These are phyloP conservation scores for Mobula birostris DNA, from an alignment of 2,113 vertebrate species.

Conservation along the genomic window DNA sequence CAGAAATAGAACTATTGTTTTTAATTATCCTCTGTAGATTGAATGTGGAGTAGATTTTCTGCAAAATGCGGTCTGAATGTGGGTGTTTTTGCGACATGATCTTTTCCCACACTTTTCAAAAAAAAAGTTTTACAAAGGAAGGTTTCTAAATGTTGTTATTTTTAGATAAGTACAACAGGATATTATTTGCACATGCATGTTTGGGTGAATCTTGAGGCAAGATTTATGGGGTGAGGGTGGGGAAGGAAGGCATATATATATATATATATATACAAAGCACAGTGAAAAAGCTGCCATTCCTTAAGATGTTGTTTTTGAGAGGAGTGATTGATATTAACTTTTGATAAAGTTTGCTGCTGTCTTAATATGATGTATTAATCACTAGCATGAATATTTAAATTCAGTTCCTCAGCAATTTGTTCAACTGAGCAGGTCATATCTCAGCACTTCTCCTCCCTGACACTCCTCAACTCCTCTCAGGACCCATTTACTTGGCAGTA, in stretches of 20 bases:
- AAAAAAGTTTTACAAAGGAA: neutral
- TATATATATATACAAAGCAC: neutral
- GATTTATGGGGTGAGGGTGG: neutral
- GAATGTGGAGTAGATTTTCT: neutral
- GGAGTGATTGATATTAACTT: neutral
- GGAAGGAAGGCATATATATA: no score
- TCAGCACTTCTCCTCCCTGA: no score
- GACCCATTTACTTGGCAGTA: neutral
- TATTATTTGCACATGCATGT: neutral
- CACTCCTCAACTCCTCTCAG: neutral
- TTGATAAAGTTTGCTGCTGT: neutral
- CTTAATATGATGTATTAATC: neutral
- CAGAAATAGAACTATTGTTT: neutral
- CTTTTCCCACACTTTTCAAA: neutral
- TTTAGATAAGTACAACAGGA: neutral
- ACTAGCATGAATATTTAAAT: neutral
- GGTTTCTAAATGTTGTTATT: neutral
- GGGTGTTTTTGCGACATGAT: neutral
- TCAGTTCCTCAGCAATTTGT: conserved; percentile 2
- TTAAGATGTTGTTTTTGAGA: neutral
- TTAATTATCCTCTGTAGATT: neutral
- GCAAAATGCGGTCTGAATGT: neutral
- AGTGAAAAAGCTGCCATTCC: neutral
- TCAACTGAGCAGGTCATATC: neutral
- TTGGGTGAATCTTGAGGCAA: neutral